A percentile compares a stretch with the other conserved stretches of the same genome.
These are phyloP conservation scores for Argynnis bischoffii DNA, from an alignment of 2,888 invertebrate species.

Conservation along the genomic window DNA sequence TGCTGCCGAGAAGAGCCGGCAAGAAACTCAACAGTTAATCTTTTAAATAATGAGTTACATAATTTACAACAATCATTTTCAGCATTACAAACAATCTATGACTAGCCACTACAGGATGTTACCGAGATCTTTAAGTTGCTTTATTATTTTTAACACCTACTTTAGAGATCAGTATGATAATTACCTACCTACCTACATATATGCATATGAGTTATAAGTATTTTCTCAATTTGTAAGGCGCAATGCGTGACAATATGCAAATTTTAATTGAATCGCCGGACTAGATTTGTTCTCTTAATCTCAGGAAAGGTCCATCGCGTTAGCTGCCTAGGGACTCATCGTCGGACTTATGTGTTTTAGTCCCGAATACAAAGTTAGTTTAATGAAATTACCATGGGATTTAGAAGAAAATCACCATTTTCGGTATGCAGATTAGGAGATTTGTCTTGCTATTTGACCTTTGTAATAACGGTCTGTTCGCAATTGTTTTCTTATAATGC, in stretches of 20 bases:
- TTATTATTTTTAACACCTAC: not conserved
- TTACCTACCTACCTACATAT: not conserved
- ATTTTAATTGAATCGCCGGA: slow-evolving; percentile 69
- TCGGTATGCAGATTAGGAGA: slow-evolving; percentile 25
- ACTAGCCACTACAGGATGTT: no score
- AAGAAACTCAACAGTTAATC: no score
- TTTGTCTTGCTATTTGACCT: slow-evolving; percentile 24
- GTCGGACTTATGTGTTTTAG: slow-evolving; percentile 45
- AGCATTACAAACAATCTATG: no score
- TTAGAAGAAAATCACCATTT: slow-evolving; percentile 33
- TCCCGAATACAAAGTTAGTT: slow-evolving; percentile 44
- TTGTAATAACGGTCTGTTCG: slow-evolving; percentile 6
- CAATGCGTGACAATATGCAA: slow-evolving; percentile 57
- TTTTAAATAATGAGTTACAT: no score
- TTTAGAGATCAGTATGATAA: not conserved
- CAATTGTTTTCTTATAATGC: not conserved
- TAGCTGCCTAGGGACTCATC: slow-evolving; percentile 48
- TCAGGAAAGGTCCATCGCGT: slow-evolving; percentile 45
- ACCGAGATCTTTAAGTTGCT: no score
- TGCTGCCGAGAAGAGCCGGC: no score
- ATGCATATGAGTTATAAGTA: slow-evolving; percentile 14
- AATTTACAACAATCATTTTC: no score
- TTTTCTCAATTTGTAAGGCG: slow-evolving; percentile 43
- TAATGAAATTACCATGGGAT: slow-evolving; percentile 39
- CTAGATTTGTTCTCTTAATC: slow-evolving; percentile 56